Conservation (phyloP, 1,140 invertebrate species). For the Temnothorax longispinosus region DNA sequence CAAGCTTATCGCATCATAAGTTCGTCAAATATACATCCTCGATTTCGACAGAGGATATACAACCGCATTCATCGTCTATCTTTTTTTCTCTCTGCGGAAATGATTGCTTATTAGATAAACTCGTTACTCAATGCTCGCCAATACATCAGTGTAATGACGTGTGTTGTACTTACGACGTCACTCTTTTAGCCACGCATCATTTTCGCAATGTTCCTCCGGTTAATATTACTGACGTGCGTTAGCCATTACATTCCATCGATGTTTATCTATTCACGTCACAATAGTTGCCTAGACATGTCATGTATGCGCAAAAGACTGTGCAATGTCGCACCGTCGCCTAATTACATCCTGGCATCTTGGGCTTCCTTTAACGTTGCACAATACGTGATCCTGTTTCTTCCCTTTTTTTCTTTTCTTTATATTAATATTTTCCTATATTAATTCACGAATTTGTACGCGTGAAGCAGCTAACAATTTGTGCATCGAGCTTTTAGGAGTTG, state of each 20-base stretch:
- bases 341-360: constrained; percentile 27
- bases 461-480: neutral
- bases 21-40: neutral
- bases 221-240: constrained; percentile 7
- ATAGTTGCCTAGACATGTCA: constrained; percentile 21
- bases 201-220: neutral
- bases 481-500: neutral
- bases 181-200: neutral
- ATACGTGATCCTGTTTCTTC: neutral
- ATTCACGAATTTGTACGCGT: neutral
- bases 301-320: constrained; percentile 38
- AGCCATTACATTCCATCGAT: neutral
- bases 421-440: neutral
- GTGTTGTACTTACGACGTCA: neutral
- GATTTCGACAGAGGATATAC: neutral
- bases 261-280: constrained; percentile 48
- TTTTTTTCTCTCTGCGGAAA: neutral
- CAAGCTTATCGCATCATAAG: neutral
- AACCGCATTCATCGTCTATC: neutral
- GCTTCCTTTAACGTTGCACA: constrained; percentile 9
- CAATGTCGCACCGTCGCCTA: neutral
- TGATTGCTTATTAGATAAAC: neutral
- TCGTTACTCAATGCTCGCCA: neutral
- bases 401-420: neutral
- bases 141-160: neutral